phyloP scores from a whole-genome alignment of 2,113 vertebrate genomes.

The Thomomys bottae region DNA sequence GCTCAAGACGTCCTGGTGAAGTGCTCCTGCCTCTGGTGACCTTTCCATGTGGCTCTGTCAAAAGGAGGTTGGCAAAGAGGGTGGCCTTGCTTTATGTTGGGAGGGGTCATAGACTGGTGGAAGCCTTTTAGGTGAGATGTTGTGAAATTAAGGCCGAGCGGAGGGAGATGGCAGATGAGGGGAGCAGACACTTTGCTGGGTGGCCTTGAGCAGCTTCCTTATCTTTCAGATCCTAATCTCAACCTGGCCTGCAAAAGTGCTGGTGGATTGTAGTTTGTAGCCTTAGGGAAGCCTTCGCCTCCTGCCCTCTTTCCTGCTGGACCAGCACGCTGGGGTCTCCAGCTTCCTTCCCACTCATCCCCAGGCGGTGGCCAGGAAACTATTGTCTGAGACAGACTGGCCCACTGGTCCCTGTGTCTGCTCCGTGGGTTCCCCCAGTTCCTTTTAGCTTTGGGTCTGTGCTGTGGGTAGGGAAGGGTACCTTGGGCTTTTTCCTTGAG shows the following conservation, averaged over 20 bases:
- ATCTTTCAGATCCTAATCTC: background rate
- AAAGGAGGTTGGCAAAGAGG: background rate
- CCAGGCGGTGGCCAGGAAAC: background rate
- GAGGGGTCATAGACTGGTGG: too few relatives aligned
- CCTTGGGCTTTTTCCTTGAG: background rate
- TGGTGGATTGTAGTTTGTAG: background rate
- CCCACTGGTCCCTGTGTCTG: rapidly evolving
- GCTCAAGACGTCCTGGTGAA: background rate
- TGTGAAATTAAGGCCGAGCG: background rate
- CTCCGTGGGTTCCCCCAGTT: background rate
- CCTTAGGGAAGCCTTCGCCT: background rate
- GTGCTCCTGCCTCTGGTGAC: rapidly evolving
- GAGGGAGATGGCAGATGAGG: background rate
- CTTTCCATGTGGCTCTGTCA: background rate
- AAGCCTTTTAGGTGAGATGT: background rate
- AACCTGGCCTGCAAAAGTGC: background rate
- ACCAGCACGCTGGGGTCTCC: background rate
- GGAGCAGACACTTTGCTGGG: background rate
- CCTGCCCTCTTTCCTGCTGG: background rate
- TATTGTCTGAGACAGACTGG: background rate
- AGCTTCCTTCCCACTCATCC: background rate
- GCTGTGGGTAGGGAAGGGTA: background rate
- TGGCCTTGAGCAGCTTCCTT: background rate
- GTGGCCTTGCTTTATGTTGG: background rate
- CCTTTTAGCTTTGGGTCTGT: background rate